A percentile compares a stretch with the other conserved stretches of the same genome.
phyloP scores from a whole-genome alignment of 2,113 vertebrate genomes.

The Sporophila hypoxantha region DNA sequence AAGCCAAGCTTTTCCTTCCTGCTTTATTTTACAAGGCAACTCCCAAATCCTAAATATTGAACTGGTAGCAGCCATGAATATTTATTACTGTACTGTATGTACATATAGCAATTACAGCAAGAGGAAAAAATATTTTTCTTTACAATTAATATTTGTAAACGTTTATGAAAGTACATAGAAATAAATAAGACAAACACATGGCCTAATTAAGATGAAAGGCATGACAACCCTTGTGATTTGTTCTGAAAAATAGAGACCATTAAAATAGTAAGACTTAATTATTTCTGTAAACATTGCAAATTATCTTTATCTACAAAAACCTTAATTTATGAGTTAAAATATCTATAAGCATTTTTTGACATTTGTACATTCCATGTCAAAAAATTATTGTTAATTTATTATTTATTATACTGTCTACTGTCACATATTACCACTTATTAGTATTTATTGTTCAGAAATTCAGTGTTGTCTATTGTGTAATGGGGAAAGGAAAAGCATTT shows the following conservation, averaged over 20 bases:
- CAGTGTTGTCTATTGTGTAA: constrained; percentile 4
- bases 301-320: constrained; percentile 37
- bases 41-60: constrained; percentile 5
- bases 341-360: constrained; percentile 41
- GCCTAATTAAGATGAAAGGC: constrained; percentile 70
- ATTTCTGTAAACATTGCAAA: constrained; percentile 62
- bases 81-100: constrained; percentile 38
- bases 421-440: constrained; percentile 43
- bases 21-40: background rate
- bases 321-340: constrained; percentile 35
- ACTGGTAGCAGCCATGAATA: constrained; percentile 17
- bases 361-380: constrained; percentile 23
- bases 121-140: constrained; percentile 56
- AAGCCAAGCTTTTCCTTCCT: background rate
- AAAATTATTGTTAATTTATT: constrained; percentile 55
- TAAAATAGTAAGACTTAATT: constrained; percentile 62
- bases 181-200: constrained; percentile 60
- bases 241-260: constrained; percentile 58
- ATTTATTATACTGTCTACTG: constrained; percentile 40
- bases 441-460: constrained; percentile 48
- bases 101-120: constrained; percentile 50
- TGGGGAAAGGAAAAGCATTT: constrained; percentile 33
- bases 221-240: constrained; percentile 61
- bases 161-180: constrained; percentile 67
- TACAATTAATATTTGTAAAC: constrained; percentile 60